A percentile compares a stretch with the other conserved stretches of the same genome.
Evolutionary conservation across 1,140 invertebrate species (phyloP).

Genomic region (Drosophila repletoides): DNA sequence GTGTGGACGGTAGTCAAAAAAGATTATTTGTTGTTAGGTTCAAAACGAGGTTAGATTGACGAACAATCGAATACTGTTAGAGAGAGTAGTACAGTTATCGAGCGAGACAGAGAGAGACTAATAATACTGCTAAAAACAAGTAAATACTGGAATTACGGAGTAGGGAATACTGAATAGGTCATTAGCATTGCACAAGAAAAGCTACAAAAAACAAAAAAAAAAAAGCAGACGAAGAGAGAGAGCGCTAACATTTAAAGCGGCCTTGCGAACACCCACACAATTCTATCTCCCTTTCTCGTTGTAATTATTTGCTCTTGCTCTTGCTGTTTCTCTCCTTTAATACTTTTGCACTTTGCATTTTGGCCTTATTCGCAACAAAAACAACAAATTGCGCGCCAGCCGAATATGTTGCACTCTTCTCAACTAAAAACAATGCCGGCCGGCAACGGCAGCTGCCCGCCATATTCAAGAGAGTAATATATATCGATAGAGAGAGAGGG

Average conservation of each 20-base stretch:
- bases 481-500: background rate
- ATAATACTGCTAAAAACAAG: conserved; percentile 2
- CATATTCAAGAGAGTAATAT: conserved; percentile 14
- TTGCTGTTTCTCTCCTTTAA: conserved; percentile 10
- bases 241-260: conserved; percentile 12
- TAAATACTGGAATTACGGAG: conserved; percentile 33
- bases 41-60: conserved; percentile 70
- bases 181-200: conserved; percentile 43
- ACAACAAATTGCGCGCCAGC: conserved; percentile 36
- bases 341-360: conserved; percentile 25
- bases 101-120: conserved; percentile 5
- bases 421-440: conserved; percentile 67
- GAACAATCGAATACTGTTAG: background rate
- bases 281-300: no score
- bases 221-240: conserved; percentile 16
- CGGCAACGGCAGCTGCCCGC: conserved; percentile 44
- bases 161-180: conserved; percentile 34
- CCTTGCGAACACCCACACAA: conserved; percentile 31
- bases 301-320: no score
- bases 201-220: conserved; percentile 32
- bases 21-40: conserved; percentile 77
- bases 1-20: conserved; percentile 65
- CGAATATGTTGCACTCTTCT: conserved; percentile 45
- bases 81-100: conserved; percentile 55
- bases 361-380: conserved; percentile 44